Conservation (phyloP, 2,888 invertebrate genomes). For the Eupithecia tripunctaria region DNA sequence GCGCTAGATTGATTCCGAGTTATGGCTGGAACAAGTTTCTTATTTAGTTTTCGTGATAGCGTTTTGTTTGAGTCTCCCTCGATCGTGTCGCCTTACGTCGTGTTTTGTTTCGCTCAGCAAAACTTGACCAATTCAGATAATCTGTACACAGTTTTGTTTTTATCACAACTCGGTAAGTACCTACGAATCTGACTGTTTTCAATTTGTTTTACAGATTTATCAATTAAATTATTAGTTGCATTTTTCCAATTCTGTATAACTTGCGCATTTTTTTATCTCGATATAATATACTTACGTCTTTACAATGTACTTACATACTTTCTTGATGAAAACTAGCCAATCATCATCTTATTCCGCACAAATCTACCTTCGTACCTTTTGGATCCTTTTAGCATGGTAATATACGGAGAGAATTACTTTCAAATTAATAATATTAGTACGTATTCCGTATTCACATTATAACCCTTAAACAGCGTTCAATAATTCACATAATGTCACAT, state of each 20-base stretch:
- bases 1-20: slow-evolving; percentile 50
- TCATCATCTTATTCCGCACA: not conserved
- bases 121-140: not conserved
- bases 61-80: not conserved
- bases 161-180: not conserved
- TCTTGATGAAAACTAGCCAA: not conserved
- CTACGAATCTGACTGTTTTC: not conserved
- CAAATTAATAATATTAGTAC: not conserved
- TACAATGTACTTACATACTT: not conserved
- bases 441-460: slow-evolving; percentile 4
- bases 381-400: not conserved
- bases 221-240: not conserved
- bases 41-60: slow-evolving; percentile 12
- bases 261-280: not conserved
- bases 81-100: not conserved
- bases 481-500: slow-evolving; percentile 47
- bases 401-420: not conserved
- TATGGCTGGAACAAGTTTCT: slow-evolving; percentile 11
- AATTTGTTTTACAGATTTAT: not conserved
- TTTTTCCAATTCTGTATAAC: not conserved
- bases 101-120: not conserved
- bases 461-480: slow-evolving; percentile 28
- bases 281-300: too few relatives aligned
- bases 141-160: not conserved
- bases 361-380: not conserved